Conservation (phyloP, 1,140 invertebrate genomes). For the Nixonia krombeini region DNA sequence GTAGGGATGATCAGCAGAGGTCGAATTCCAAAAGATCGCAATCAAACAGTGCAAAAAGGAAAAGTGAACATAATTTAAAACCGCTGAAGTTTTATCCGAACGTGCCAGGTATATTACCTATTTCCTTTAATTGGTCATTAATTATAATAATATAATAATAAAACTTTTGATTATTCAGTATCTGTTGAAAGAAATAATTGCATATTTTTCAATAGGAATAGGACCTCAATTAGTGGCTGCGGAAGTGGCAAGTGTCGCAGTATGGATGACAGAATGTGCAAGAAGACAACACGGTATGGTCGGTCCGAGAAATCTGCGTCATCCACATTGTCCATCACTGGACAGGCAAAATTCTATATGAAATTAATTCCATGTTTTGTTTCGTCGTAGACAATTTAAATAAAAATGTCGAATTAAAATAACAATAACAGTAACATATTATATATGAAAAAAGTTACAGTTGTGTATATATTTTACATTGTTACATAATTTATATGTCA, state of each 20-base stretch:
- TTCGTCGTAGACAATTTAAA: too few relatives aligned
- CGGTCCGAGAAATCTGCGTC: constrained; percentile 66
- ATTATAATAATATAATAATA: too few relatives aligned
- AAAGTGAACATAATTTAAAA: constrained; percentile 8
- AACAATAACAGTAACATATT: constrained; percentile 6
- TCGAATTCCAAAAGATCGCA: constrained; percentile 6
- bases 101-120: constrained; percentile 53
- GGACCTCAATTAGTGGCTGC: constrained; percentile 57
- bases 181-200: too few relatives aligned
- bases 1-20: neutral
- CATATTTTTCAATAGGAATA: constrained; percentile 48
- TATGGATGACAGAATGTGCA: constrained; percentile 67
- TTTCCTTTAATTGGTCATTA: too few relatives aligned
- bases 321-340: constrained; percentile 63
- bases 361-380: too few relatives aligned
- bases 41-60: constrained; percentile 16
- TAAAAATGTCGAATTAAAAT: too few relatives aligned
- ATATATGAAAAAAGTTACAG: too few relatives aligned
- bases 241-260: constrained; percentile 57
- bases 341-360: too few relatives aligned
- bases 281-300: constrained; percentile 66
- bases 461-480: too few relatives aligned
- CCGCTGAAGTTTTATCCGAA: constrained; percentile 48
- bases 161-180: too few relatives aligned
- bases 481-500: too few relatives aligned